A percentile compares a stretch with the other conserved stretches of the same genome.
Conservation (phyloP, 2,797 vertebrate species). For the Lemur catta region DNA sequence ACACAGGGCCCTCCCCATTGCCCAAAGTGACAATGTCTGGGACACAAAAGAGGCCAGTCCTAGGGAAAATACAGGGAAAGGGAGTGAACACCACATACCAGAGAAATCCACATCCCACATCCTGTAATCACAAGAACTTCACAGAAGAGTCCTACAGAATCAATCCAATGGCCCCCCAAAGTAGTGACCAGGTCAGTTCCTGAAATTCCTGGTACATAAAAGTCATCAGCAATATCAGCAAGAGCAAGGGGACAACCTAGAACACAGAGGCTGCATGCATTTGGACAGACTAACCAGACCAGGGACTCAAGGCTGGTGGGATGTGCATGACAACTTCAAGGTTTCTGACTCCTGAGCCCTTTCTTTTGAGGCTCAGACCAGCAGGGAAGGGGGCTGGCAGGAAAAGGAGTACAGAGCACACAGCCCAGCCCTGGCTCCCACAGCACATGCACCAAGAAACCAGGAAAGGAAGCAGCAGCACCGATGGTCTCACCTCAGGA, state of each 20-base stretch:
- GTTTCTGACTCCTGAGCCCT: neutral
- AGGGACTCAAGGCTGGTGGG: neutral
- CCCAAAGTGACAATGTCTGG: neutral
- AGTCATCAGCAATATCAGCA: neutral
- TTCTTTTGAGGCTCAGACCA: neutral
- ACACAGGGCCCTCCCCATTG: neutral
- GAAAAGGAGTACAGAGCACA: neutral
- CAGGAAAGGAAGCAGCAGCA: neutral
- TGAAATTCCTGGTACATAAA: neutral
- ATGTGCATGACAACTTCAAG: neutral
- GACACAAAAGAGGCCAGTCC: neutral
- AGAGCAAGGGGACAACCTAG: neutral
- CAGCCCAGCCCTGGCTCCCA: neutral
- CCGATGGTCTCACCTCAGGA: neutral
- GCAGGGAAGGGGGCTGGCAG: fast-evolving
- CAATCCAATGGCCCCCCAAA: neutral
- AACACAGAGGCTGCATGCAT: neutral
- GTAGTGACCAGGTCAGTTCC: neutral
- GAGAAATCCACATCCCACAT: neutral
- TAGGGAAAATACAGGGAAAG: neutral
- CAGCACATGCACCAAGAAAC: neutral
- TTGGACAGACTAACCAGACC: neutral
- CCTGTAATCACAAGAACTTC: neutral
- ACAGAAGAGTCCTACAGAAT: neutral
- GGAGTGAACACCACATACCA: fast-evolving